Evolutionary conservation across 2,888 invertebrate genomes (phyloP).

Genomic region (Diploptera punctata): DNA sequence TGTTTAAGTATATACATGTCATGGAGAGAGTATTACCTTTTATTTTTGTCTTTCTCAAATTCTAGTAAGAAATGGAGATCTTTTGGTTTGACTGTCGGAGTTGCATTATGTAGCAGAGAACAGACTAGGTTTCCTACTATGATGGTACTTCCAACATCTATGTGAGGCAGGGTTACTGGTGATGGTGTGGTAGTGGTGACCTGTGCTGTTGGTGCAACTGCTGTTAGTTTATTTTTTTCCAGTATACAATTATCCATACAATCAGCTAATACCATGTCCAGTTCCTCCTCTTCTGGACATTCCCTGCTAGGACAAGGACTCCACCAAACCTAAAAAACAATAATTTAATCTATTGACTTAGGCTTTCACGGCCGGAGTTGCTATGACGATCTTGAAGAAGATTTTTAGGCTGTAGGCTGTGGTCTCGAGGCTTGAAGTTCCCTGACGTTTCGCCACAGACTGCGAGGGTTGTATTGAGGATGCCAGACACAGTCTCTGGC

Average conservation of each 20-base stretch:
- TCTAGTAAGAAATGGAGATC: slow-evolving; percentile 8
- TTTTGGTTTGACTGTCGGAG: not conserved
- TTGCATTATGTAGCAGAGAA: not conserved
- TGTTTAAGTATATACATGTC: too few species aligned
- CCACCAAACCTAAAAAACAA: slow-evolving; percentile 90
- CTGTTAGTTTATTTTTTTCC: not conserved
- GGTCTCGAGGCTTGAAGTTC: too few species aligned
- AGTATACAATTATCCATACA: slow-evolving; percentile 77
- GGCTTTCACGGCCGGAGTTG: too few species aligned
- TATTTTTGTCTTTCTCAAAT: slow-evolving; percentile 28
- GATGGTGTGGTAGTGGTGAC: not conserved
- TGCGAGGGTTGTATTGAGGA: too few species aligned
- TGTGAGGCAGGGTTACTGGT: not conserved
- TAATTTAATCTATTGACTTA: too few species aligned
- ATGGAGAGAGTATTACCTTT: too few species aligned
- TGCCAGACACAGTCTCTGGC: too few species aligned
- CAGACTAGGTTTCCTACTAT: not conserved
- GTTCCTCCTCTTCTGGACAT: slow-evolving; percentile 76
- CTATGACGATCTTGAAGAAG: too few species aligned
- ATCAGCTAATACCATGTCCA: slow-evolving; percentile 74
- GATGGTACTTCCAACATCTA: not conserved
- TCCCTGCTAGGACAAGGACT: slow-evolving; percentile 81
- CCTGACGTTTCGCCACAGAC: too few species aligned
- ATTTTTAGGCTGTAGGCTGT: too few species aligned
- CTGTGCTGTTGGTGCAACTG: not conserved